Base-by-base conservation (phyloP, 1,140 invertebrate genomes). In the Drosophila truncata region DNA sequence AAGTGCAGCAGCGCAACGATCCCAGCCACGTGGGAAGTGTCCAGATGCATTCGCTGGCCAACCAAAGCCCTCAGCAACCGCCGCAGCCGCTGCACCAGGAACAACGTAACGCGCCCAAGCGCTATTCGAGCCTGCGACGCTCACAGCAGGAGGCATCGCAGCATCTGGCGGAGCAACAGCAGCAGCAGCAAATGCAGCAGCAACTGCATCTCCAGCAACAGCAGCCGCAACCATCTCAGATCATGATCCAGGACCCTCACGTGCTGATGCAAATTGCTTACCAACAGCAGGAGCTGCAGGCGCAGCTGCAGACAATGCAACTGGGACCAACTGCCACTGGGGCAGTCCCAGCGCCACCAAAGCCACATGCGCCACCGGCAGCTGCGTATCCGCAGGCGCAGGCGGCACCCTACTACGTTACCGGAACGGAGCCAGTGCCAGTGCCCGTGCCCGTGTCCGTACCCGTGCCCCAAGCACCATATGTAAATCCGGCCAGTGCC, bases 51-150 rank as follows among this genome's bases (percentile, higher is more conserved):
- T 78, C 91, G 29, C 44, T 92, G 50, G 91, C 91, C 33, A 71
- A 54, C 14, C 91, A 92, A 60, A 92, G 80, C 42, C 82, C 86
- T 16, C 81, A 90, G 29, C 91, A 93, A 46, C 81, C 80, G 62
- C 85, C 85, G 39, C 90, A 93, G 29, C 67, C 66, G 85, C 93
- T 78, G 84, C 88, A 75, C 83, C 94, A 77, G 91, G 93, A 61
- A 91, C 93, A 80, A 23, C 70, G 88, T 31, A 91, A 78, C 44
- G 90, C 79, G 13, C 94, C 96, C n/a, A 97, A 97, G 87, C 93
- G 96, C 9, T 97, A 97, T 91, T 97, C 96, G 3, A 96, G 96
- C 58, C 94, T 96, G 78, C 93, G 96, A 65, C 93, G 96, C 33
- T 94, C 94, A 3, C 91, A 92, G 54, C 91, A 90, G 23, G 80